Evolutionary conservation across 2,888 invertebrate species (phyloP).

Genomic region (Bellardia bayeri): DNA sequence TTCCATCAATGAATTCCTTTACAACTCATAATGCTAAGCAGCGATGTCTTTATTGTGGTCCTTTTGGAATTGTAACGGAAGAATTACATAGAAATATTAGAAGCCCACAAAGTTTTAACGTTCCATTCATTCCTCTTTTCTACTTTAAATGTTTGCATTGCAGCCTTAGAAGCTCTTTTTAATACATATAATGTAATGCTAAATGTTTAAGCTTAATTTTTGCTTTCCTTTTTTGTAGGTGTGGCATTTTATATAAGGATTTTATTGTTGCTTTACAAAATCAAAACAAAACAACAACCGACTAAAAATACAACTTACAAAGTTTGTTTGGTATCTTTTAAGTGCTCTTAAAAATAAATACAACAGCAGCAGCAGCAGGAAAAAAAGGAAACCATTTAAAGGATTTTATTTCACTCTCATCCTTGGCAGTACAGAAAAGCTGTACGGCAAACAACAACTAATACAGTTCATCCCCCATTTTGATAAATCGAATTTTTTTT

Average conservation of each 20-base stretch:
- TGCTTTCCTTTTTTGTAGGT: conserved; percentile 57
- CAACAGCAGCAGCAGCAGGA: conserved; percentile 10
- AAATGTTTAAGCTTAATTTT: conserved; percentile 60
- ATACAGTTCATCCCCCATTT: conserved; percentile 50
- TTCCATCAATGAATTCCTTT: conserved; percentile 19
- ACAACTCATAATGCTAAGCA: neutral
- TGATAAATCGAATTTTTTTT: conserved; percentile 29
- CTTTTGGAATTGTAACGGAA: conserved; percentile 69
- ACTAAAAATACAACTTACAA: conserved; percentile 47
- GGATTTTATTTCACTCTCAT: conserved; percentile 68
- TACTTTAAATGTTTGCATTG: conserved; percentile 22
- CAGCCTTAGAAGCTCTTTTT: conserved; percentile 14
- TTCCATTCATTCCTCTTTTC: neutral
- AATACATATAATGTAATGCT: conserved; percentile 34
- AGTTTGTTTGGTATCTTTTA: conserved; percentile 78
- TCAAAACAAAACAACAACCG: conserved; percentile 49
- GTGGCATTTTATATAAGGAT: conserved; percentile 62
- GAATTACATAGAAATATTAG: conserved; percentile 19
- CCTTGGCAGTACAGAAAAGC: conserved; percentile 29
- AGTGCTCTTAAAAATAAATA: conserved; percentile 79
- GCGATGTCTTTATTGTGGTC: conserved; percentile 48
- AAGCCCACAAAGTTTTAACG: conserved; percentile 41
- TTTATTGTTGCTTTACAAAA: conserved; percentile 67
- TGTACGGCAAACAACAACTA: conserved; percentile 25
- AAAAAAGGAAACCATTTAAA: conserved; percentile 83